Evolutionary conservation across 2,797 vertebrate genomes (phyloP), one percentile per base, ranked within the genome.

Genomic region (Sebastes variabilis): DNA sequence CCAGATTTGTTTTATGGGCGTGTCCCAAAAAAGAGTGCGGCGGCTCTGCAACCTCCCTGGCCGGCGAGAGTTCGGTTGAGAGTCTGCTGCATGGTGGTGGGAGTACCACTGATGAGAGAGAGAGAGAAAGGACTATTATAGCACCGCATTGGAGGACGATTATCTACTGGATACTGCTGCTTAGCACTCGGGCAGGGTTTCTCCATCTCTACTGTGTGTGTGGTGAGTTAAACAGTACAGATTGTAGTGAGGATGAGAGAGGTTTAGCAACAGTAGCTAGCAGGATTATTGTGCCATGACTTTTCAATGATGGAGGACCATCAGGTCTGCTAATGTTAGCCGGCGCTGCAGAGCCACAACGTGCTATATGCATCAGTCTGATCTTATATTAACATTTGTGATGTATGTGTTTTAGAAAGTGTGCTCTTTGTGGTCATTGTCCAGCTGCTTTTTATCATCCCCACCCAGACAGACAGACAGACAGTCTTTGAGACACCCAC

Each of bases 21-120:
- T 94, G 1, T 80, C 75, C 27, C 18, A 30, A 29, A 49, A 20
- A 6, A 6, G 58, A 71, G 82, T 59, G 83, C 71, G 34, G 87
- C 78, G 75, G 67, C 13, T 71, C 88, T 29, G 90, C 87, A 70
- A 30, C 59, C 61, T 86, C 78, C 67, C 74, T 73, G 87, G 76
- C 81, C 88, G 89, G 88, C 82, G 20, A 78, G 92, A 81, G 96
- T 96, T 96, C 76, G 95, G 95, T 96, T 96, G 96, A 94, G 95
- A 89, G 87, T 83, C 84, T 91, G 92, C 86, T 85, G 90, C 90
- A 90, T 93, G 89, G 94, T 93, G 92, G 91, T 42, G 79, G 87
- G 92, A 94, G 95, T 87, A 93, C 95, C 90, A 95, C 94, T 94
- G 94, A 94, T 95, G 92, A 93, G 92, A 92, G 90, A 91, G 90